These are phyloP conservation scores for Sthenelais limicola DNA, from an alignment of 2,888 invertebrate species.

Conservation along the genomic window DNA sequence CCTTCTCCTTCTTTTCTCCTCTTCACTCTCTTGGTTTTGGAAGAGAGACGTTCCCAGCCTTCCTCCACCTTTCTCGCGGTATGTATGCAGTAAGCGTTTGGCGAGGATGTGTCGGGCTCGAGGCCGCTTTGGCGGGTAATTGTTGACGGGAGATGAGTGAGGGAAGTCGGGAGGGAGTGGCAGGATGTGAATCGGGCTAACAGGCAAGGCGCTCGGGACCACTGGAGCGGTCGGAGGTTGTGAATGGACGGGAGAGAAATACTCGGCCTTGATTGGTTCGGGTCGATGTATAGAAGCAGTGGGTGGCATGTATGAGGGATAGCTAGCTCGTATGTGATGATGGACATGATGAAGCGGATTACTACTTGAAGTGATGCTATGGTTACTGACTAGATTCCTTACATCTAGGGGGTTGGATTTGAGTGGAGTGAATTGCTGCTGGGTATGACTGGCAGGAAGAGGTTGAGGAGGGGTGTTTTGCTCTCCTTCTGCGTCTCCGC, in stretches of 20 bases:
- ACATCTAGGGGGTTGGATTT: slow-evolving; percentile 11
- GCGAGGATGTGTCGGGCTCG: neutral
- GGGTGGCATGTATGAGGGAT: no score
- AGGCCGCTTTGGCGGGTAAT: no score
- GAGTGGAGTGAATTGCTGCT: neutral
- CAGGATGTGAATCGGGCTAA: neutral
- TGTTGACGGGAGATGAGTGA: neutral
- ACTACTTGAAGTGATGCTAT: neutral
- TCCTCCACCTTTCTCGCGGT: neutral
- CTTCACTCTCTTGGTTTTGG: neutral
- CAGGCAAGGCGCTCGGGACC: neutral
- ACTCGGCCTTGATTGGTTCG: slow-evolving; percentile 2
- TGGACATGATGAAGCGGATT: no score
- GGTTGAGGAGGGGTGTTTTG: neutral
- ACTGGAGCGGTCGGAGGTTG: neutral
- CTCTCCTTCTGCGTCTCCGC: neutral
- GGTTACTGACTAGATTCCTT: slow-evolving; percentile 17
- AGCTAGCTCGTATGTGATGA: no score
- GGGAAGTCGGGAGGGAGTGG: neutral
- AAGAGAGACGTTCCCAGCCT: no score
- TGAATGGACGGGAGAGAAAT: neutral
- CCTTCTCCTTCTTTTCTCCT: neutral
- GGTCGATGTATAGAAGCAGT: slow-evolving; percentile 6
- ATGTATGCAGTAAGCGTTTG: slow-evolving; percentile 17
- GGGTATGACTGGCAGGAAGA: neutral